Percentiles rank a stretch among this genome's conserved stretches.
These are phyloP conservation scores for Piezodorus guildinii DNA, from an alignment of 1,140 invertebrate species.

Conservation along the genomic window DNA sequence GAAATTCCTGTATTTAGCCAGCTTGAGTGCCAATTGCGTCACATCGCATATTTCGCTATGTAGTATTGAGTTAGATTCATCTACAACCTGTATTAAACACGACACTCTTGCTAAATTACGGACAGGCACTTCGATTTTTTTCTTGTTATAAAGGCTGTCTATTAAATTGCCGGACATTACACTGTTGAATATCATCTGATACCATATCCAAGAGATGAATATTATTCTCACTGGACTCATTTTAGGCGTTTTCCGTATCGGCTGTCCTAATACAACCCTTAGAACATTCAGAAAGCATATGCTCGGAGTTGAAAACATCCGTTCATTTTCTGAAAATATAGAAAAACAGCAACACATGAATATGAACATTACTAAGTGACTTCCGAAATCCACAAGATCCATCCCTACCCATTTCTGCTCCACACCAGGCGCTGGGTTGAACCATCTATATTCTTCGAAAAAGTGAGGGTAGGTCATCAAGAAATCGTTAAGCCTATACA, in stretches of 20 bases:
- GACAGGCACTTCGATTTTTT: background rate
- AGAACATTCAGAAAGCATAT: background rate
- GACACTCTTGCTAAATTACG: background rate
- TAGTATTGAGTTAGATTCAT: background rate
- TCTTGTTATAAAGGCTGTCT: background rate
- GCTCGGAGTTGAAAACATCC: background rate
- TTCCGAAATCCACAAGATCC: background rate
- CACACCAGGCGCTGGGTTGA: background rate
- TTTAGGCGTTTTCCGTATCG: conserved; percentile 5
- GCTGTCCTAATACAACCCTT: background rate
- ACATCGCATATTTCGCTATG: background rate
- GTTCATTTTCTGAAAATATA: background rate
- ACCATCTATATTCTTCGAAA: background rate
- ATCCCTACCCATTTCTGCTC: background rate
- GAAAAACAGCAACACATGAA: background rate
- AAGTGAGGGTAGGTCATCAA: background rate
- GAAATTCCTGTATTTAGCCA: background rate
- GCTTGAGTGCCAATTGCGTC: too few relatives aligned
- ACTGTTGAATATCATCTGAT: background rate
- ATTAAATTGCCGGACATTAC: background rate
- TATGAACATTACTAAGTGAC: background rate
- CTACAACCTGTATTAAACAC: background rate
- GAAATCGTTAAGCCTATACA: background rate
- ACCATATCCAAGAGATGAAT: background rate
- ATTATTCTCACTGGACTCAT: background rate